These are phyloP conservation scores for Caenorhabditis sp. DNA, from an alignment of 2,888 invertebrate genomes.

Conservation along the genomic window DNA sequence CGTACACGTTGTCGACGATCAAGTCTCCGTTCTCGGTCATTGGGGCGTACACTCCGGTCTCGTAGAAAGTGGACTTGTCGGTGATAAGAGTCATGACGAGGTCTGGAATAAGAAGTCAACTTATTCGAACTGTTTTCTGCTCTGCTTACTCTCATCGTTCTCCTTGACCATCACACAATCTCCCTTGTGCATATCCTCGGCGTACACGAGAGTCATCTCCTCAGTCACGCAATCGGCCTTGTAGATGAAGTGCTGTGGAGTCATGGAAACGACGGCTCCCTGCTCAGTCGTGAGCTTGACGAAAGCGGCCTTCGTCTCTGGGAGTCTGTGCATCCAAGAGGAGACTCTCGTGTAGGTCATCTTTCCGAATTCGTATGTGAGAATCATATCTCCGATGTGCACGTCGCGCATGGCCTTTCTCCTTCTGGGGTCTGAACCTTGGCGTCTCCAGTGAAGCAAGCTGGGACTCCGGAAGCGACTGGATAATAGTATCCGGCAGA, in stretches of 20 bases:
- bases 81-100: conserved; percentile 52
- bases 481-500: conserved; percentile 76
- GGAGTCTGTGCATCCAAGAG: conserved; percentile 70
- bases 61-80: conserved; percentile 48
- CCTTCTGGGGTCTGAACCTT: conserved; percentile 62
- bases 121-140: not conserved
- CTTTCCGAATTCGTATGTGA: conserved; percentile 66
- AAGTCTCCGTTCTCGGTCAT: conserved; percentile 72
- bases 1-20: conserved; percentile 72
- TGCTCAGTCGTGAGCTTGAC: conserved; percentile 62
- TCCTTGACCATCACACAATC: conserved; percentile 67
- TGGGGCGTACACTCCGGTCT: conserved; percentile 71
- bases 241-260: conserved; percentile 75
- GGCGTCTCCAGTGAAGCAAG: conserved; percentile 68
- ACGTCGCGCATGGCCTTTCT: conserved; percentile 67
- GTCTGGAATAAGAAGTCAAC: conserved; percentile 30
- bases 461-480: conserved; percentile 71
- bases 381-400: conserved; percentile 68
- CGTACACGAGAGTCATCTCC: conserved; percentile 62
- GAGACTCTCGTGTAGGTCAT: conserved; percentile 67
- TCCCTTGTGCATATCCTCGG: conserved; percentile 67
- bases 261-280: conserved; percentile 62
- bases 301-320: conserved; percentile 67
- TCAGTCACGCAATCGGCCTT: conserved; percentile 52
- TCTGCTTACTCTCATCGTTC: conserved; percentile 37